These are phyloP conservation scores for Neofelis nebulosa DNA, from an alignment of 2,113 vertebrate genomes.

Conservation along the genomic window DNA sequence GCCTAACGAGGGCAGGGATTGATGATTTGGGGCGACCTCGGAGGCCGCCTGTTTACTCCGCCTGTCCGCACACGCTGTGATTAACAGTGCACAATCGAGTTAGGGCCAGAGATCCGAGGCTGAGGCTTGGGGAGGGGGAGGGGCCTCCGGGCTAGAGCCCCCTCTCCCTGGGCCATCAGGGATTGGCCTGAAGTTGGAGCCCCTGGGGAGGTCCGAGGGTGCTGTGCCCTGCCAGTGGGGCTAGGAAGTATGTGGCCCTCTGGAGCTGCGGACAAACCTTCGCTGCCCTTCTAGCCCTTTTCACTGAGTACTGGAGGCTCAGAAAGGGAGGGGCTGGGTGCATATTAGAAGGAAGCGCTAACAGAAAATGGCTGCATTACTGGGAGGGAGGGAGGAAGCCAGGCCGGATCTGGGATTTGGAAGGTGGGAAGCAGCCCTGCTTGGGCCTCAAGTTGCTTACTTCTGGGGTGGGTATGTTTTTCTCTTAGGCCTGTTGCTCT, in stretches of 20 bases:
- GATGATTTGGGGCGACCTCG: neutral
- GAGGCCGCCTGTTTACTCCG: slow-evolving; percentile 53
- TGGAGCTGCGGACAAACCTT: neutral
- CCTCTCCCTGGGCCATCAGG: neutral
- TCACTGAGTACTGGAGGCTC: neutral
- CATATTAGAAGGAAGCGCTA: neutral
- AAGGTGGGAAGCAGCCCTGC: neutral
- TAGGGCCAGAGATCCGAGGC: neutral
- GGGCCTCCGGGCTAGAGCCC: neutral
- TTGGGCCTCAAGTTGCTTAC: slow-evolving; percentile 48
- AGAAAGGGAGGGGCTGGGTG: neutral
- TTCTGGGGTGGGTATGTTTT: slow-evolving; percentile 79
- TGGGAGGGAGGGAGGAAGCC: neutral
- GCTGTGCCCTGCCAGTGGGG: neutral
- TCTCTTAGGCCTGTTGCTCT: slow-evolving; percentile 82
- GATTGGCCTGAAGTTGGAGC: neutral
- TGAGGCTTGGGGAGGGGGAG: neutral
- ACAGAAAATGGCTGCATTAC: neutral
- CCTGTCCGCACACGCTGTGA: neutral
- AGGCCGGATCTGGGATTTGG: neutral
- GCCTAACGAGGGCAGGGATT: neutral
- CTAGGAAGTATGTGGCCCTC: neutral
- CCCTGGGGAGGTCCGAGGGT: neutral
- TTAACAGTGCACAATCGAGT: slow-evolving; percentile 66
- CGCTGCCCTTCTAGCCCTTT: neutral